Conservation (phyloP, 2,888 invertebrate genomes). For the Tipula confusa region DNA sequence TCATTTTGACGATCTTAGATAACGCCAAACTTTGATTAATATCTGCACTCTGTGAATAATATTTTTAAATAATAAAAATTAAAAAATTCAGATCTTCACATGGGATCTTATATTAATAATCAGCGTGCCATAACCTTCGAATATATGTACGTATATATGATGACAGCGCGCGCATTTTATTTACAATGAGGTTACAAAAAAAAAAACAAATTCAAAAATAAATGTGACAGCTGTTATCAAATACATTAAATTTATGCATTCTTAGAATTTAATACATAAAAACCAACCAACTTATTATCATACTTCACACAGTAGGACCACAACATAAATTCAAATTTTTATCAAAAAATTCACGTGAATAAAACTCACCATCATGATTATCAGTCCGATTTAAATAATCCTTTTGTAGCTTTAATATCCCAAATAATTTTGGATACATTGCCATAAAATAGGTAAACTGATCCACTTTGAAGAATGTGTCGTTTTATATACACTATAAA, state of each 20-base stretch:
- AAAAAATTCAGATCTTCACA: not conserved
- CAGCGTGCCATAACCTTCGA: not conserved
- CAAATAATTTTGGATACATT: slow-evolving; percentile 3
- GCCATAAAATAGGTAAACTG: not conserved
- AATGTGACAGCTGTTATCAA: not conserved
- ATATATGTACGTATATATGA: not conserved
- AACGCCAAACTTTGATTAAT: not conserved
- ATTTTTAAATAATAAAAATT: not conserved
- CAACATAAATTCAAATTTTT: not conserved
- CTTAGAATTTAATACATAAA: not conserved
- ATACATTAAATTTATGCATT: not conserved
- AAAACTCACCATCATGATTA: not conserved
- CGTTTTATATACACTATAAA: not conserved
- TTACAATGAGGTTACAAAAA: not conserved
- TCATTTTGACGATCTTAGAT: not conserved
- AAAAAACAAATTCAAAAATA: not conserved
- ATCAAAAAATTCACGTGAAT: not conserved
- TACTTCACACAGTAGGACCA: not conserved
- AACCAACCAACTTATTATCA: not conserved
- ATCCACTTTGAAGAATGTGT: not conserved
- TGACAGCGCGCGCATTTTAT: not conserved
- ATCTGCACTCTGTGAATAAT: not conserved
- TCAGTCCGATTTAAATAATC: not conserved
- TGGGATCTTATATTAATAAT: not conserved
- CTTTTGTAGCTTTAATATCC: slow-evolving; percentile 12